Evolutionary conservation across 1,140 invertebrate species (phyloP).

Genomic region (Daktulosphaira vitifoliae): DNA sequence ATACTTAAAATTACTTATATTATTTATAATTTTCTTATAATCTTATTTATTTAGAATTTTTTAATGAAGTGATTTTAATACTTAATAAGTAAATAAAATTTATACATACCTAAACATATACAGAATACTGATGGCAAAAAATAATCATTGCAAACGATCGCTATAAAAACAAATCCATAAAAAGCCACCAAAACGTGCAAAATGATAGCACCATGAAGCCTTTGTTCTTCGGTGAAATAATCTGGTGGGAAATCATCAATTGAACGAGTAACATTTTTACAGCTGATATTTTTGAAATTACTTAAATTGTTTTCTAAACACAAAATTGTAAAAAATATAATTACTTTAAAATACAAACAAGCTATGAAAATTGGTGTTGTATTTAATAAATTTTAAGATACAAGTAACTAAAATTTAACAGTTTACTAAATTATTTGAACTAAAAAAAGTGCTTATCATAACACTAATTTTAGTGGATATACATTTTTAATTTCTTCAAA

Average conservation of each 20-base stretch:
- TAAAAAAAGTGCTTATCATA: too few species aligned
- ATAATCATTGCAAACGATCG: slow-evolving; percentile 78
- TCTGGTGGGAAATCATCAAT: slow-evolving; percentile 49
- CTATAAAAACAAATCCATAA: slow-evolving; percentile 69
- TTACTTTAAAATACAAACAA: too few species aligned
- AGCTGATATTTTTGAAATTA: not conserved
- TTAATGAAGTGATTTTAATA: not conserved
- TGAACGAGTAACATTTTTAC: slow-evolving; percentile 13
- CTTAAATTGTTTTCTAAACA: not conserved
- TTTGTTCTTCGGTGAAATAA: slow-evolving; percentile 52
- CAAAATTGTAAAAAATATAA: too few species aligned
- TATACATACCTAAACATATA: slow-evolving; percentile 59
- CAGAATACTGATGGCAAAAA: slow-evolving; percentile 72
- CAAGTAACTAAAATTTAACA: too few species aligned
- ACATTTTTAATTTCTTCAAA: too few species aligned
- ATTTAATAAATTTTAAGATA: too few species aligned
- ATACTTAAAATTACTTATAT: too few species aligned
- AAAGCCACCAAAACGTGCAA: slow-evolving; percentile 65
- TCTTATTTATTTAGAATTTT: too few species aligned
- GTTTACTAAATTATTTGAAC: too few species aligned
- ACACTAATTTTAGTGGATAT: too few species aligned
- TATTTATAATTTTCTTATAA: too few species aligned
- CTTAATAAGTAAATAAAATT: not conserved
- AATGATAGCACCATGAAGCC: slow-evolving; percentile 58
- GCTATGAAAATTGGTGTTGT: too few species aligned